These are phyloP conservation scores for Ivindomyrus marchei DNA, from an alignment of 2,113 vertebrate species.

Conservation along the genomic window DNA sequence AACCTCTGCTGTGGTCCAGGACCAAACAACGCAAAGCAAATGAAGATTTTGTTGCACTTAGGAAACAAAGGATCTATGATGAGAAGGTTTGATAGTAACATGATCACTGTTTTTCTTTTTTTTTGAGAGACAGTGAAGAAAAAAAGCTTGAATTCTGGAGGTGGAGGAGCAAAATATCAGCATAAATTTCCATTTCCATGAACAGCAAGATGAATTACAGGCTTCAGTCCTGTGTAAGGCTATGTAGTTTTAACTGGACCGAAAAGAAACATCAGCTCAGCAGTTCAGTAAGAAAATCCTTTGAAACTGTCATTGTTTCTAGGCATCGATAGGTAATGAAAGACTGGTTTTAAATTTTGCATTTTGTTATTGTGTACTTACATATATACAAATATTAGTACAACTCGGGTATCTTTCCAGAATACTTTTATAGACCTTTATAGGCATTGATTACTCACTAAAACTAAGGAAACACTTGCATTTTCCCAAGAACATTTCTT, in stretches of 20 bases:
- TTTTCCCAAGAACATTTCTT: neutral
- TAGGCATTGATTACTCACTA: neutral
- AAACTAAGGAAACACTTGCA: neutral
- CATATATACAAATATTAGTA: neutral
- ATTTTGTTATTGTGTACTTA: neutral
- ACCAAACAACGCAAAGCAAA: neutral
- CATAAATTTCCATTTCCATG: neutral
- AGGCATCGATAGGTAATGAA: neutral
- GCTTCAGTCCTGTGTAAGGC: neutral
- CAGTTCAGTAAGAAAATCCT: neutral
- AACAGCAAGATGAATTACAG: neutral
- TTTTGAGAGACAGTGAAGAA: neutral
- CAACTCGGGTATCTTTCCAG: neutral
- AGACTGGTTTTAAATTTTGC: neutral
- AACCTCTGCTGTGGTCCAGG: neutral
- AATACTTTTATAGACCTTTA: neutral
- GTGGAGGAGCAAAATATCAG: neutral
- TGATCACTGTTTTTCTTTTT: neutral
- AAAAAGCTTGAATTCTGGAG: neutral
- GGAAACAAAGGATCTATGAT: neutral
- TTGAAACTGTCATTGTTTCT: neutral
- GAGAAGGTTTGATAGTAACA: neutral
- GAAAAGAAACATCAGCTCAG: neutral
- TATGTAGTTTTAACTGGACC: neutral
- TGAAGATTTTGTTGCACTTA: neutral